Evolutionary conservation across 1,140 invertebrate species (phyloP), one percentile per base, ranked within the genome.

Genomic region (Leguminivora glycinivorella): DNA sequence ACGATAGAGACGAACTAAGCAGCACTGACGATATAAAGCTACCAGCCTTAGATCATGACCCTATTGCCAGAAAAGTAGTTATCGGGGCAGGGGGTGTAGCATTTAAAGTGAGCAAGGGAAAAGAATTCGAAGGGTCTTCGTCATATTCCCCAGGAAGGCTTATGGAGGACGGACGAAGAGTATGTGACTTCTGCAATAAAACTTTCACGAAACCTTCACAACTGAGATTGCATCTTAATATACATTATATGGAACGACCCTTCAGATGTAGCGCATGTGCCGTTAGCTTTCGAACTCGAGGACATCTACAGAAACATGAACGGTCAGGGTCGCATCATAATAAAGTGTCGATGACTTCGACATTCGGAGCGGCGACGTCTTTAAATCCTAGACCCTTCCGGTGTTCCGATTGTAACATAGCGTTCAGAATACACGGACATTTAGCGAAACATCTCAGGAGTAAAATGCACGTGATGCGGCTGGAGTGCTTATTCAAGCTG

Each of bases 401-500:
- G 82, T 99, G 98, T 92, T 95, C 94, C 5, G 97, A 99, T 82
- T 99, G 98, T 88, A 98, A 98, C 86, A 96, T 98, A 72, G 98
- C 97, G 0, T 99, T 99, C 87, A 94, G 98, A 73, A 99, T 99
- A 82, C 97, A 98, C 82, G 98, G 98, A 0, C 98, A 99, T 90
- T 92, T 99, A 76, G 97, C 98, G 0, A 99, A 99, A 92, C 98
- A 99, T 93, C 92, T 99, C 47, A 94, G 98, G 43, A 98, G 98
- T 31, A 99, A 99, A 93, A 97, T 97, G 94, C 98, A 99, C 84
- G 98, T 99, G 24, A 98, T 98, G 95, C 96, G 97, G 81, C 92
- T 99, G 47, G 98, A 99, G 88, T 98, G 96, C 88, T 89, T 98
- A 29, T 96, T 95, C 52, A 99, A 99, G 92, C 88, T 99, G 71